Evolutionary conservation across 2,113 vertebrate species (phyloP).

Genomic region (Speoplatyrhinus poulsoni): DNA sequence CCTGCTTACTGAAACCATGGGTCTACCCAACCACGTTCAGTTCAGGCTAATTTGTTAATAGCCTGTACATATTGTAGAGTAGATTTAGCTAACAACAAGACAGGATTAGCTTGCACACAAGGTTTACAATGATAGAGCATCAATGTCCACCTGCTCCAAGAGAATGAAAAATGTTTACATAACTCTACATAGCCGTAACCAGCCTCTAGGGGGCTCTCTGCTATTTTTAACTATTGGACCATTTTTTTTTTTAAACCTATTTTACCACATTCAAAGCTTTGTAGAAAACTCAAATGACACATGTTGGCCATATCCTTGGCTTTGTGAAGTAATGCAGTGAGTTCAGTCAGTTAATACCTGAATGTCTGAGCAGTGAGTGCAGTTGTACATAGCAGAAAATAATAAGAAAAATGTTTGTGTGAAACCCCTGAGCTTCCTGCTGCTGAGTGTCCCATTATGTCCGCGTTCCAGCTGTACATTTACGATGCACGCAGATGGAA

Average conservation of each 20-base stretch:
- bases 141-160: too few relatives aligned
- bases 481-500: slow-evolving; percentile 41
- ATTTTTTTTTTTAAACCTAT: neutral
- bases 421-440: slow-evolving; percentile 5
- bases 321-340: neutral
- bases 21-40: too few relatives aligned
- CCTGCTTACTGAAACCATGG: too few relatives aligned
- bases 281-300: neutral
- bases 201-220: too few relatives aligned
- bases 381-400: neutral
- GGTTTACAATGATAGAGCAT: too few relatives aligned
- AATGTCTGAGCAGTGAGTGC: neutral
- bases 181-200: too few relatives aligned
- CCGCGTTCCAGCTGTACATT: slow-evolving; percentile 30
- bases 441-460: slow-evolving; percentile 15
- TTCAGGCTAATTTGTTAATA: too few relatives aligned
- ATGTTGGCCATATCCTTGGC: neutral
- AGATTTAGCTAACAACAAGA: too few relatives aligned
- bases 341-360: neutral
- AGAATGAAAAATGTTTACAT: too few relatives aligned
- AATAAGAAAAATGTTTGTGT: slow-evolving; percentile 8
- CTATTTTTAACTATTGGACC: neutral
- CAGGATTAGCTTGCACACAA: too few relatives aligned
- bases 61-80: too few relatives aligned
- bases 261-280: neutral